Conservation (phyloP, 2,797 vertebrate genomes). For the Agapornis canus region DNA sequence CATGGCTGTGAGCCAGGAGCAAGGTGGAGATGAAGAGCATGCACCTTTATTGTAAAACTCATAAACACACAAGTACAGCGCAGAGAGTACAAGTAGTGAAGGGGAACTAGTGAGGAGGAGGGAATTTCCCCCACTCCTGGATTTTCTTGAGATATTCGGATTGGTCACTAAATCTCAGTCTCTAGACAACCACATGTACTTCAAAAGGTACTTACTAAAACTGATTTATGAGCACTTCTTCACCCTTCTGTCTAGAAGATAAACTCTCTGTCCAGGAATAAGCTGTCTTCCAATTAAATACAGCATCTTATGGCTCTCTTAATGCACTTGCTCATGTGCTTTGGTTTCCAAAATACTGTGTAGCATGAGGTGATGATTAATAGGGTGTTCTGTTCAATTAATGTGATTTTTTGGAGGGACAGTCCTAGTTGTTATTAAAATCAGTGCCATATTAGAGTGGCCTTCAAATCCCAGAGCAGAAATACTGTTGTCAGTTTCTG, state of each 20-base stretch:
- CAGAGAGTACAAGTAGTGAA: neutral
- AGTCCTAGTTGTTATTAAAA: neutral
- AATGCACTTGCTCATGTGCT: accelerated
- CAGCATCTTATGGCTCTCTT: neutral
- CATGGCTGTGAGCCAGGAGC: neutral
- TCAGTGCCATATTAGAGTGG: neutral
- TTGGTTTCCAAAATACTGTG: neutral
- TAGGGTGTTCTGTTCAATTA: neutral
- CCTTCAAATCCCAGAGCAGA: neutral
- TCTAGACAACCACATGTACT: neutral
- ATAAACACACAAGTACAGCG: neutral
- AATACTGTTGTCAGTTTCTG: neutral
- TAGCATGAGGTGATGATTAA: neutral
- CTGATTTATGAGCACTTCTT: neutral
- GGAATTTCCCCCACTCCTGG: neutral
- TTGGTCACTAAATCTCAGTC: neutral
- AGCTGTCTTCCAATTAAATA: neutral
- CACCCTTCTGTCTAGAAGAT: neutral
- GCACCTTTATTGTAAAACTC: neutral
- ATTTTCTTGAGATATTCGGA: neutral
- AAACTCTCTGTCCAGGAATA: neutral
- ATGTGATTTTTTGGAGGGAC: neutral
- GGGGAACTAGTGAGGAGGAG: accelerated
- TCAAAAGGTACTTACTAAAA: neutral
- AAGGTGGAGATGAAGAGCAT: neutral